phyloP scores from a whole-genome alignment of 2,888 invertebrate species.

The Myathropa florea region DNA sequence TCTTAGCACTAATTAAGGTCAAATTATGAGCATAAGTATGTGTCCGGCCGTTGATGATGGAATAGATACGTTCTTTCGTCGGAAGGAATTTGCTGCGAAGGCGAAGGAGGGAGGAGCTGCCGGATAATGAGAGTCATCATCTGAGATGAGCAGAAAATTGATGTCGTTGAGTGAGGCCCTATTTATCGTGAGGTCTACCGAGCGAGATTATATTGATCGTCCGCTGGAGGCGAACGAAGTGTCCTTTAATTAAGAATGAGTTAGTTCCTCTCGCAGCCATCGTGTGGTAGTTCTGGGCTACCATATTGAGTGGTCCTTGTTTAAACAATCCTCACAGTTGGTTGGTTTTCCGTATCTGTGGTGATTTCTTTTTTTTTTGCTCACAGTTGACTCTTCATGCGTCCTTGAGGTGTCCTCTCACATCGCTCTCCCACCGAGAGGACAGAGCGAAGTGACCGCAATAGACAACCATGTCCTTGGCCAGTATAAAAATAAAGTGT shows the following conservation, averaged over 20 bases:
- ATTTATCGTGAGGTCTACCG: not conserved
- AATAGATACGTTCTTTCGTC: not conserved
- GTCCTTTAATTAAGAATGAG: not conserved
- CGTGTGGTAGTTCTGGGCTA: no score
- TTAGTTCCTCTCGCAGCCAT: not conserved
- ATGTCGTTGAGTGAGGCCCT: not conserved
- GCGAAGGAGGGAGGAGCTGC: not conserved
- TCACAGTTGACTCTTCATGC: no score
- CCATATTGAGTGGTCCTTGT: not conserved
- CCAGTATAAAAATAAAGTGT: not conserved
- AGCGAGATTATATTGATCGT: not conserved
- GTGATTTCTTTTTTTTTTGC: not conserved
- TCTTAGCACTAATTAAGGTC: slow-evolving; percentile 39
- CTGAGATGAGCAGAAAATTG: slow-evolving; percentile 19
- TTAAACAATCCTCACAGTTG: not conserved
- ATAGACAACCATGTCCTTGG: not conserved
- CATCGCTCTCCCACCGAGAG: no score
- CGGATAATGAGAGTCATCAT: slow-evolving; percentile 23
- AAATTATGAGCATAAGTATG: slow-evolving; percentile 38
- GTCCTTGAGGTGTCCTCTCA: not conserved
- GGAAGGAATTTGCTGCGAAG: not conserved
- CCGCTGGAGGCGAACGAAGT: not conserved
- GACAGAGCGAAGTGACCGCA: not conserved
- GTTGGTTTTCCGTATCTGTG: not conserved
- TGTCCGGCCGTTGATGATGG: slow-evolving; percentile 31